Conservation (phyloP, 2,797 vertebrate genomes). For the Naso thynnoides region DNA sequence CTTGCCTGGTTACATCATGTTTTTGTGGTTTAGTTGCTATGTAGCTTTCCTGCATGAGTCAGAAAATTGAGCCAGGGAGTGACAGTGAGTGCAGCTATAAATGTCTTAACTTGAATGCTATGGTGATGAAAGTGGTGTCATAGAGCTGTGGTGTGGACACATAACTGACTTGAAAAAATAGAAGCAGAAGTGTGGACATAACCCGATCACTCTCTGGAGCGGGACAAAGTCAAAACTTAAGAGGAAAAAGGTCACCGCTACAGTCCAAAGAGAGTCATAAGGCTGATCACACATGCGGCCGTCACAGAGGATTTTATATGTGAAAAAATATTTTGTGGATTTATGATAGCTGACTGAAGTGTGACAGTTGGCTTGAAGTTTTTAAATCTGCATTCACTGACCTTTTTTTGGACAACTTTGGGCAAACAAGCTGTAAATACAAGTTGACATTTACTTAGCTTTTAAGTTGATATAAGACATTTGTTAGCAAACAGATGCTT, state of each 20-base stretch:
- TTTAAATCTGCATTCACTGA: conserved; percentile 3
- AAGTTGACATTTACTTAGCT: neutral
- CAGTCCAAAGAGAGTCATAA: conserved; percentile 45
- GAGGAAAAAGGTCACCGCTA: conserved; percentile 26
- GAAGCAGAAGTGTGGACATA: conserved; percentile 48
- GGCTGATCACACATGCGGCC: conserved; percentile 23
- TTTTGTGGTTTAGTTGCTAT: conserved; percentile 28
- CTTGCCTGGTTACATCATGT: conserved; percentile 24
- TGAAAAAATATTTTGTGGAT: conserved; percentile 26
- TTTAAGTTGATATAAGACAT: neutral
- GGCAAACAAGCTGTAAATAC: conserved; percentile 14
- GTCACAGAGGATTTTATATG: conserved; percentile 31
- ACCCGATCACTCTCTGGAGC: conserved; percentile 38
- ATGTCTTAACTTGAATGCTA: conserved; percentile 35
- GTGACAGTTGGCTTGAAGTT: conserved; percentile 7
- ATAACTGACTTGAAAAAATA: conserved; percentile 44
- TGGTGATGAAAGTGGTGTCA: conserved; percentile 47
- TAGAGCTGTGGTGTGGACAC: conserved; percentile 24
- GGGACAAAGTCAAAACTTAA: conserved; percentile 41
- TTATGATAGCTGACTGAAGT: conserved; percentile 10
- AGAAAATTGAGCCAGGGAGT: conserved; percentile 4
- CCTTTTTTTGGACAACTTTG: conserved; percentile 11
- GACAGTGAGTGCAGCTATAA: conserved; percentile 37
- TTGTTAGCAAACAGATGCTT: neutral
- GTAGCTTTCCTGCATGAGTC: conserved; percentile 11